These are phyloP conservation scores for Menidia beryllina DNA, from an alignment of 2,113 vertebrate species.

Conservation along the genomic window DNA sequence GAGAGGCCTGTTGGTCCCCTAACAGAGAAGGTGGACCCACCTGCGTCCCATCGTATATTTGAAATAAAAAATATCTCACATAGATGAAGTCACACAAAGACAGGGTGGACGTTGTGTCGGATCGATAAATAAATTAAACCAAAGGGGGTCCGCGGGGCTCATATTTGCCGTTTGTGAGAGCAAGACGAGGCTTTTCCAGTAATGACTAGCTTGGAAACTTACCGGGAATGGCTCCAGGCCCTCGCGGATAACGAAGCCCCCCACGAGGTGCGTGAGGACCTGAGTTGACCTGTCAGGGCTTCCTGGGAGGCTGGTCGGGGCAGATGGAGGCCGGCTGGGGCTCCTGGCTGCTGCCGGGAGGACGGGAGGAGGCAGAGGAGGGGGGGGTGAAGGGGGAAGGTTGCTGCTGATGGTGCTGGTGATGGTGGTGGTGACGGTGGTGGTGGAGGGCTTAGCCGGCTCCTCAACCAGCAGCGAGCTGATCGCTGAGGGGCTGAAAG, in stretches of 20 bases:
- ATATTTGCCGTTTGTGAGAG: too few relatives aligned
- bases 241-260: conserved; percentile 95
- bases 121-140: too few relatives aligned
- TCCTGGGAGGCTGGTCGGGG: conserved; percentile 81
- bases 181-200: too few relatives aligned
- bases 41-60: conserved; percentile 63
- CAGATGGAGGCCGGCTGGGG: conserved; percentile 81
- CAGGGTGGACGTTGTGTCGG: not conserved
- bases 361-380: conserved; percentile 84
- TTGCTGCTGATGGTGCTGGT: conserved; percentile 67
- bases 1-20: conserved; percentile 86
- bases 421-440: conserved; percentile 61
- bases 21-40: conserved; percentile 87
- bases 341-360: conserved; percentile 86
- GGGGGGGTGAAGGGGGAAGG: conserved; percentile 43
- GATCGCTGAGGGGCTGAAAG: conserved; percentile 83
- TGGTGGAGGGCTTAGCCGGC: conserved; percentile 78
- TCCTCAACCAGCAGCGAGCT: conserved; percentile 86
- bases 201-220: conserved; percentile 67
- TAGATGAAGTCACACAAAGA: not conserved
- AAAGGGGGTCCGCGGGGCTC: too few relatives aligned
- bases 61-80: not conserved
- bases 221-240: conserved; percentile 94
- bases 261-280: conserved; percentile 93
- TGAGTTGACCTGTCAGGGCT: conserved; percentile 86